These are phyloP conservation scores for Ormyrus rosae DNA, from an alignment of 2,888 invertebrate genomes.

Conservation along the genomic window DNA sequence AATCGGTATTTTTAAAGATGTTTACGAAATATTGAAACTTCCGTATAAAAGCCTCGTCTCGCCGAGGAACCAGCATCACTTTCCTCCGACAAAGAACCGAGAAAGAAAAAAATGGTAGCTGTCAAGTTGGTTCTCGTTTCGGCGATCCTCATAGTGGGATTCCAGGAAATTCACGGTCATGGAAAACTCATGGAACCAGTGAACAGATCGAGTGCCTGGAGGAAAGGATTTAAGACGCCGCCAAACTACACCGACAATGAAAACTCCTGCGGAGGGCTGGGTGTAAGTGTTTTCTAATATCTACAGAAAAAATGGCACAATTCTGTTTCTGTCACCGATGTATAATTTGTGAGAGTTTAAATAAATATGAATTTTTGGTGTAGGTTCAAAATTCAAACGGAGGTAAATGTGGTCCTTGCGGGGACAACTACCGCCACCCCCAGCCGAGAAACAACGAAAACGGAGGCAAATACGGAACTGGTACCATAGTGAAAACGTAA, in stretches of 20 bases:
- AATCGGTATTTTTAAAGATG: too few species aligned
- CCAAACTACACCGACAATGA: conserved; percentile 57
- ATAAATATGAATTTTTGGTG: too few species aligned
- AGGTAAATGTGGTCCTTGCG: conserved; percentile 78
- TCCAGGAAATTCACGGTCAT: conserved; percentile 50
- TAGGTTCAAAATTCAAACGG: conserved; percentile 60
- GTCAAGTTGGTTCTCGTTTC: conserved; percentile 28
- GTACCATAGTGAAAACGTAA: conserved; percentile 75
- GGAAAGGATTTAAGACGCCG: conserved; percentile 55
- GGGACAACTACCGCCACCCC: conserved; percentile 75
- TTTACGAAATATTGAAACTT: too few species aligned
- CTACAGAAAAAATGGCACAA: not conserved
- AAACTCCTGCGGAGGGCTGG: conserved; percentile 58
- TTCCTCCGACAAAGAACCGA: too few species aligned
- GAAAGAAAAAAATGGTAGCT: conserved; percentile 48
- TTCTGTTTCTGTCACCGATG: not conserved
- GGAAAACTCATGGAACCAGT: conserved; percentile 59
- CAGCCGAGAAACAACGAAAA: conserved; percentile 77
- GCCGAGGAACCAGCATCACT: too few species aligned
- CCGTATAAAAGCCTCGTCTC: too few species aligned
- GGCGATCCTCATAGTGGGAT: conserved; percentile 24
- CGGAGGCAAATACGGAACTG: conserved; percentile 77
- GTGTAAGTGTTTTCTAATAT: conserved; percentile 27
- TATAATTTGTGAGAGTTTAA: not conserved
- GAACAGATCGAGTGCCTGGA: conserved; percentile 59